Evolutionary conservation across 2,797 vertebrate genomes (phyloP), one percentile per base, ranked within the genome.

Genomic region (Thamnophis elegans): DNA sequence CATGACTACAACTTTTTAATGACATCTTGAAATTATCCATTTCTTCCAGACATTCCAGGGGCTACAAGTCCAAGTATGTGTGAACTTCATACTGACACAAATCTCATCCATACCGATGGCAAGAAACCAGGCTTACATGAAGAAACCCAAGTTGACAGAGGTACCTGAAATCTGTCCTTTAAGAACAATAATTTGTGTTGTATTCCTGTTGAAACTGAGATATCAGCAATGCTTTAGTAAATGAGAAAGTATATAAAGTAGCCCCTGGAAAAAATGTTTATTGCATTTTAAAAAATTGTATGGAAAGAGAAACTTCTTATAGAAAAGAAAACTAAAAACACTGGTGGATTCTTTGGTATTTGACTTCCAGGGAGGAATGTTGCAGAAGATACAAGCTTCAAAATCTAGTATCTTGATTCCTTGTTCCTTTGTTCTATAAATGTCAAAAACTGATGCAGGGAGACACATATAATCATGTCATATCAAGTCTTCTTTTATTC

Each of bases 1-100:
- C 99, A 99, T 0, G 98, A 99, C 94, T 98, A 98, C 10, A 98
- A 99, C 94, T 99, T 99, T 96, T 89, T 99, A 92, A 98, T 99
- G 97, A 98, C 99, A 93, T 99, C 98, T 96, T 98, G 99, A 93
- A 99, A 98, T 42, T 99, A 99, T 22, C 98, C 98, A 0, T 99
- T 93, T 97, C 98, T 99, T 94, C 99, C 99, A 0, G 97, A 98
- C 96, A 99, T 99, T 97, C 98, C 98, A 0, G 98, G 98, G 14
- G 98, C 99, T 53, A 99, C 99, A 78, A 98, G 97, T 94, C 97
- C 97, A 0, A 25, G 1, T 1, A 91, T 88, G 32, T 96, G 97
- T 85, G 97, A 97, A 92, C 0, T 95, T 28, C 94, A 96, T 59
- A 20, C 8, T 0, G 96, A 97, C 60, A 93, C 95, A 89, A 96